A percentile compares a stretch with the other conserved stretches of the same genome.
These are phyloP conservation scores for Columbina picui DNA, from an alignment of 2,113 vertebrate species.

Conservation along the genomic window DNA sequence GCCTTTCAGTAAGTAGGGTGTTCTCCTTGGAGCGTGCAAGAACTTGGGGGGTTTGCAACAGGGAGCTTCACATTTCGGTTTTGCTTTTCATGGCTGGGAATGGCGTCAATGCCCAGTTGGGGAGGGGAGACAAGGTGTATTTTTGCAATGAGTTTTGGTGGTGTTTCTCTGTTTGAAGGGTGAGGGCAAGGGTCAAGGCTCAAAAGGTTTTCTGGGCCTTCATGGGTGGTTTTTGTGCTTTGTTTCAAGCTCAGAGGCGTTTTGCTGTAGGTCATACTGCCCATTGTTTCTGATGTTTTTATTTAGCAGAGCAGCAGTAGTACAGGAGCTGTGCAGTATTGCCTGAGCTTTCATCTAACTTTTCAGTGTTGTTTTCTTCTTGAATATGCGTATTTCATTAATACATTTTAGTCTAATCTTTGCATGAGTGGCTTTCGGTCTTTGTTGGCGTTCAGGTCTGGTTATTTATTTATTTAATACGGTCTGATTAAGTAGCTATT, in stretches of 20 bases:
- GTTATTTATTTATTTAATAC: background rate
- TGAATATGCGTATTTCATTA: background rate
- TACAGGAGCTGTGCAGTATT: background rate
- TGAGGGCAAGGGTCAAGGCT: rapidly evolving
- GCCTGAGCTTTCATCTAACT: background rate
- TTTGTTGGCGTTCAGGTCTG: background rate
- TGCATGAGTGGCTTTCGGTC: background rate
- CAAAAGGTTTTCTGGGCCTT: background rate
- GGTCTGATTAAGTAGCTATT: background rate
- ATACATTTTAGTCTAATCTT: background rate
- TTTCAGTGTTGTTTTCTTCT: background rate
- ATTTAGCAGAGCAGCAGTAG: background rate
- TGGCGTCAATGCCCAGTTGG: rapidly evolving
- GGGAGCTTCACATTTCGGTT: background rate
- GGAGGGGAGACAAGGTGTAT: rapidly evolving
- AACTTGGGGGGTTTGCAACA: background rate
- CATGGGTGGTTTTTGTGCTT: background rate
- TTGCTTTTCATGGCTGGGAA: rapidly evolving
- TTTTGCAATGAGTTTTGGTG: background rate
- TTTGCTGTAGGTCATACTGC: background rate
- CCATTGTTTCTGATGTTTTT: rapidly evolving
- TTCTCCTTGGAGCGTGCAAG: background rate
- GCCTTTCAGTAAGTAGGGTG: background rate
- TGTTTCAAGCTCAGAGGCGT: rapidly evolving
- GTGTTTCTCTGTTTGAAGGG: background rate